Base-by-base conservation (phyloP, 2,113 vertebrate species). In the Oncorhynchus masou region DNA sequence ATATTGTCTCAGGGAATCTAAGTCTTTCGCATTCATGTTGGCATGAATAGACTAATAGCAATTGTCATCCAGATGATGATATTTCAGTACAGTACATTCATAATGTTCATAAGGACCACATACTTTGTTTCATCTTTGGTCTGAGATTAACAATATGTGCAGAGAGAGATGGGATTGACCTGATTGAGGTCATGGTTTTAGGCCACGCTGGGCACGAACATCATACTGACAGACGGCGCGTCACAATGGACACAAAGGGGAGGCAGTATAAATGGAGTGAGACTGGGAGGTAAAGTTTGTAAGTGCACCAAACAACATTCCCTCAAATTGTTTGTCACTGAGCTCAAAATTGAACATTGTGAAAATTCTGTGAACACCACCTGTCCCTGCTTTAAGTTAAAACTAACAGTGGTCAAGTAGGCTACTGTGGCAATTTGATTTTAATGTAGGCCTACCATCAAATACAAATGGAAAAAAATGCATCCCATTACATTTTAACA, bases 151-250 rank as follows among this genome's bases (percentile, higher is more conserved):
- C 24, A 49, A 66, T 51, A 24, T 31, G 54, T 62, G 60, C 59
- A 45, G 60, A 74, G 11, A 49, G n/a, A 66, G 31, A 25, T 19
- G 60, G 39, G n/a, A 34, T 45, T 27, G 60, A 3, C 60, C 34
- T 74, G 60, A 24, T 34, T 74, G 60, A 25, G 34, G 62, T 48
- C 60, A n/a, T 74, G 60, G n/a, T 24, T 20, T 65, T 4, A 66
- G 73, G 31, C 39, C 22, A 39, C 11, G 20, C 34, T 25, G 24
- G 34, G 3, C 31, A 49, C 15, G 12, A 24, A 22, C 60, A 74
- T 65, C 9, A 45, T 45, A 45, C 39, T 39, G 39, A 39, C 59
- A 51, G 22, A 19, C 24, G 6, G 54, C 8, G 31, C 20, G 24
- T 39, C 15, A 3, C 54, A 6, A 19, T 34, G 16, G 57, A 20